These are phyloP conservation scores for Drosophila pachea DNA, from an alignment of 1,140 invertebrate species.

Conservation along the genomic window DNA sequence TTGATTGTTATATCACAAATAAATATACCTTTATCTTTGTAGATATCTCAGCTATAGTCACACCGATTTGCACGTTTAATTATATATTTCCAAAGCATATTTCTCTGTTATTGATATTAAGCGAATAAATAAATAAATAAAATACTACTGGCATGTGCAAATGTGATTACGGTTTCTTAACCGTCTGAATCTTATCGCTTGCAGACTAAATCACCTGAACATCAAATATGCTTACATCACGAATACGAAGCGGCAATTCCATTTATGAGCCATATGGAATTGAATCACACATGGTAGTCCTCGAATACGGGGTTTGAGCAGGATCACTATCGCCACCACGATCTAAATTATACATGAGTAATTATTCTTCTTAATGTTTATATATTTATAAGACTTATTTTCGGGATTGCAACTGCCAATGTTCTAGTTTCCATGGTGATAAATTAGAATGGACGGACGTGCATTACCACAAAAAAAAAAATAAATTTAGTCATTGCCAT, in stretches of 20 bases:
- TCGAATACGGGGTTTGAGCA: no score
- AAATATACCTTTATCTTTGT: no score
- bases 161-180: neutral
- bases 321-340: neutral
- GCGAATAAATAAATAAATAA: neutral
- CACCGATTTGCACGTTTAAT: no score
- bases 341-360: neutral
- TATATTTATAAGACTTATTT: neutral
- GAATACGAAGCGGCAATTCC: constrained; percentile 9
- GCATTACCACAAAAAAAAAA: neutral
- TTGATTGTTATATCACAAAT: no score
- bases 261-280: neutral
- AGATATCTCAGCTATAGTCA: no score
- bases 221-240: constrained; percentile 8
- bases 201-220: neutral
- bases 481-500: neutral
- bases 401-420: neutral
- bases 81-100: no score
- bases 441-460: neutral
- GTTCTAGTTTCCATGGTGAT: neutral
- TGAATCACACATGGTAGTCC: neutral
- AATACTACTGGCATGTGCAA: neutral
- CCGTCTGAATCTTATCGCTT: neutral
- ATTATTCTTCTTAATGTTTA: neutral
- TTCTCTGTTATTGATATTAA: no score